These are phyloP conservation scores for Flexamia atlantica DNA, from an alignment of 2,888 invertebrate genomes.

Conservation along the genomic window DNA sequence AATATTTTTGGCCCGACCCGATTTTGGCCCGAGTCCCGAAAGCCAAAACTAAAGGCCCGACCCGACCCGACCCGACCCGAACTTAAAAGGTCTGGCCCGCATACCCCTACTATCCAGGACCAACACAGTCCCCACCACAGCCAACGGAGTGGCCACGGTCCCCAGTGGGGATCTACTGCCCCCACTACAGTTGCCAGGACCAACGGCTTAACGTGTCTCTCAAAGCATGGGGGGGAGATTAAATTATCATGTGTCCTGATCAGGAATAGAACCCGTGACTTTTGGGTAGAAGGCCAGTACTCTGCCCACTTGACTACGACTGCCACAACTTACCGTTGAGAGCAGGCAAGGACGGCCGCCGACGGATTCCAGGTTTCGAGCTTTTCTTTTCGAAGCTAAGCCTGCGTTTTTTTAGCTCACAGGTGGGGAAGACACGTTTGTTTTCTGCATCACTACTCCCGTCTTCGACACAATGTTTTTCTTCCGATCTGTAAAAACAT, in stretches of 20 bases:
- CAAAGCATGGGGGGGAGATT: neutral
- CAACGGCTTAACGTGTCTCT: too few species aligned
- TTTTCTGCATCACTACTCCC: conserved; percentile 60
- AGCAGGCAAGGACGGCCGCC: conserved; percentile 35
- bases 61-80: too few species aligned
- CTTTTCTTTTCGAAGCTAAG: conserved; percentile 52
- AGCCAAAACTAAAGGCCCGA: too few species aligned
- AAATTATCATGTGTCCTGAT: neutral
- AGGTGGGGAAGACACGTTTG: conserved; percentile 5
- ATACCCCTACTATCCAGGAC: too few species aligned
- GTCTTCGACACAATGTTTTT: conserved; percentile 19
- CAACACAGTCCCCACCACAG: too few species aligned
- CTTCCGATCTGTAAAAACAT: conserved; percentile 52
- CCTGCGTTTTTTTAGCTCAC: conserved; percentile 48
- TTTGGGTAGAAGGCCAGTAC: neutral
- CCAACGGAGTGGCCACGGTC: too few species aligned
- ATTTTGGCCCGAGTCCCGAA: too few species aligned
- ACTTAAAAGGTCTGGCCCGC: too few species aligned
- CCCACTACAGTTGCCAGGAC: neutral
- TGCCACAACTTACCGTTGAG: conserved; percentile 36
- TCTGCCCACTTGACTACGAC: too few species aligned
- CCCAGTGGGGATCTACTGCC: too few species aligned
- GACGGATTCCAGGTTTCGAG: conserved; percentile 37
- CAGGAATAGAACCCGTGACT: too few species aligned
- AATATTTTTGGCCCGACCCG: too few species aligned